Evolutionary conservation across 2,888 invertebrate species (phyloP), one percentile per base, ranked within the genome.

Genomic region (Drosophila ustulata): DNA sequence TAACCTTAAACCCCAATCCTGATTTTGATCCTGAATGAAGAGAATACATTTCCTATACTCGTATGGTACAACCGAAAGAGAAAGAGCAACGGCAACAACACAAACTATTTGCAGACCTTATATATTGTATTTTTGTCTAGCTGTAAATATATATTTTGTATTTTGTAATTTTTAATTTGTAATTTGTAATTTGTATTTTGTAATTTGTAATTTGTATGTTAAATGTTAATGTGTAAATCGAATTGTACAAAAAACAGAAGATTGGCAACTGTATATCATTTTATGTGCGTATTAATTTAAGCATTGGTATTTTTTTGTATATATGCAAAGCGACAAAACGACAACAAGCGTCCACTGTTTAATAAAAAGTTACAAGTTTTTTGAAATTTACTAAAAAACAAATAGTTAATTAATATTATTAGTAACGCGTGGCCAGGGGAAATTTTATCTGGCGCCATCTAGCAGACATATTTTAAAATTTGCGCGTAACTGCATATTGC

Each of bases 361-460:
- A 78, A 84, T 84, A 84, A 84, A 83, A 84, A 88, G 83, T 84
- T 84, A 83, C 83, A 82, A 83, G 73, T 86, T 88, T 88, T 88
- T 79, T 67, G 28, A 86, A 85, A 68, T 69, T 74, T 69, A 75
- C 73, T 72, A 64, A 72, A 77, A 72, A 34, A 34, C 3, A 8
- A n/a, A 5, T 5, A 6, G 39, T 18, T 13, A 39, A 9, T 6
- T n/a, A 39, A 3, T 11, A 2, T 34, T 11, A 11, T 41, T 41
- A 28, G 5, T 37, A 1, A 1, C 30, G 11, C 0, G 11, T n/a
- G 23, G 18, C 0, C 3, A 18, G 1, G 11, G 2, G 0, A 39
- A 39, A 30, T 30, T 3, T 3, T 3, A 11, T 4, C 5, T 26
- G 26, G 11, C 59, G 52, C 30, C 52, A 45, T 51, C 52, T 45